These are phyloP conservation scores for Acholoe squamosa DNA, from an alignment of 2,888 invertebrate genomes.

Conservation along the genomic window DNA sequence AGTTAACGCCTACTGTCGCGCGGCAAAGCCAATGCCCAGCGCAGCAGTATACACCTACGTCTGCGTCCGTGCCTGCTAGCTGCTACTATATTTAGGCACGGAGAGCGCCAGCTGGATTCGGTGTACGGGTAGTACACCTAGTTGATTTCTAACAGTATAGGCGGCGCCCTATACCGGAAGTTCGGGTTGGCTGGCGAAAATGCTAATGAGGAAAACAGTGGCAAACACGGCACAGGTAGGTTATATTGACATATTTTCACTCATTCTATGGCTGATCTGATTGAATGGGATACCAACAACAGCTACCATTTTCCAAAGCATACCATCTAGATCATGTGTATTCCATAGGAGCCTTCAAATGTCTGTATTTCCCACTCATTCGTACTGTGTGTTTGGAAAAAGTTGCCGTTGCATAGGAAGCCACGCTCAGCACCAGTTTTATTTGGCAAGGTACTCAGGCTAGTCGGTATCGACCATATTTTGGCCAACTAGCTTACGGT, in stretches of 20 bases:
- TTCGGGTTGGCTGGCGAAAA: conserved; percentile 38
- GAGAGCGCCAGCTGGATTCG: no score
- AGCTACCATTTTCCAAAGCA: no score
- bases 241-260: conserved; percentile 52
- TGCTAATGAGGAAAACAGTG: conserved; percentile 66
- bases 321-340: no score
- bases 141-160: no score
- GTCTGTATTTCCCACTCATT: neutral
- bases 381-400: conserved; percentile 8
- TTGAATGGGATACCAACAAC: no score
- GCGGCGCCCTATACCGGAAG: conserved; percentile 35
- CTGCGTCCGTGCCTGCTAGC: no score
- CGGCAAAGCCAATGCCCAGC: no score
- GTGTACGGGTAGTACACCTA: no score
- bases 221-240: conserved; percentile 65
- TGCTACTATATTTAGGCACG: no score
- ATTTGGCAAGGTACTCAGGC: neutral
- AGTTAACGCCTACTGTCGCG: no score
- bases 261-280: neutral
- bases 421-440: neutral
- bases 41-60: no score
- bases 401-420: conserved; percentile 50
- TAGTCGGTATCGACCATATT: neutral
- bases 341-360: no score
- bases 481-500: neutral